Evolutionary conservation across 2,888 invertebrate genomes (phyloP).

Genomic region (Myopa tessellatipennis): DNA sequence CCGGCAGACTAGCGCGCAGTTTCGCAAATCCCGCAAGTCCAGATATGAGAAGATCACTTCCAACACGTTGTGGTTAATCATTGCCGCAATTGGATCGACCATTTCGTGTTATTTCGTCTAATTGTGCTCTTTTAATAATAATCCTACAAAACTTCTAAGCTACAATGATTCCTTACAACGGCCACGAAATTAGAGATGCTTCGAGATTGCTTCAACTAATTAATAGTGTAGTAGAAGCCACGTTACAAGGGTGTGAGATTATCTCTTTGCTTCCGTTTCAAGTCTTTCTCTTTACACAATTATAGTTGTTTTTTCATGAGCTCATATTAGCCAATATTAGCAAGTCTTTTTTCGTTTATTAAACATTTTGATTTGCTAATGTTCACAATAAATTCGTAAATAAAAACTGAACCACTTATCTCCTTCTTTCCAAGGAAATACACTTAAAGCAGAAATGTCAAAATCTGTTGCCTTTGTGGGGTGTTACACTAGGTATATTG

Average conservation of each 20-base stretch:
- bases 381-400: conserved; percentile 5
- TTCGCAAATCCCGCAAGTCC: conserved; percentile 84
- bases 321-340: conserved; percentile 9
- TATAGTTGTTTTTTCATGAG: background rate
- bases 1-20: conserved; percentile 92
- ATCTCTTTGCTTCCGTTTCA: background rate
- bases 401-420: background rate
- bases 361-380: conserved; percentile 16
- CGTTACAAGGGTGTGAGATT: too few relatives aligned
- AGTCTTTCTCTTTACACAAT: background rate
- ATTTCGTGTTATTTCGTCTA: conserved; percentile 64
- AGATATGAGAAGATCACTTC: conserved; percentile 94
- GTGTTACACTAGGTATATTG: too few relatives aligned
- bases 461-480: too few relatives aligned
- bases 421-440: too few relatives aligned
- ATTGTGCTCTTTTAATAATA: background rate
- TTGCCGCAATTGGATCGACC: conserved; percentile 74
- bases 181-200: background rate
- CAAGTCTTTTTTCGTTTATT: conserved; percentile 29
- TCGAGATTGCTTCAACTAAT: background rate
- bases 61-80: conserved; percentile 82
- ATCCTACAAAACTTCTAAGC: too few relatives aligned
- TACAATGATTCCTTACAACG: too few relatives aligned
- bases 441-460: too few relatives aligned
- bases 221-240: too few relatives aligned